Evolutionary conservation across 2,113 vertebrate genomes (phyloP).

Genomic region (Proteles cristata): DNA sequence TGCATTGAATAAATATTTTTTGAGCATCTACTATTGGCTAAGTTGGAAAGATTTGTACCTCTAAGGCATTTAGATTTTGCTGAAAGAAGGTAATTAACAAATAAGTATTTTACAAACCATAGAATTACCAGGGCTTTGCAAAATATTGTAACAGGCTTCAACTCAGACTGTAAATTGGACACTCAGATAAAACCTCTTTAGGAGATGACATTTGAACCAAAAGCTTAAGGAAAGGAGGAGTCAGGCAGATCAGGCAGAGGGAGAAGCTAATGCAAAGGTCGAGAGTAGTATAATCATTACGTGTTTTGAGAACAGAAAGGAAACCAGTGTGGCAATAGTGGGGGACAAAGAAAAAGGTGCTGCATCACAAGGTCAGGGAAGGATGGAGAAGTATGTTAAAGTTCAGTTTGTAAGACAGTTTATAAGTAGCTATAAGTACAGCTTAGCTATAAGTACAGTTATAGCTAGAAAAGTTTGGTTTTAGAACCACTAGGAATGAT

Average conservation of each 20-base stretch:
- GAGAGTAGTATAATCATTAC: background rate
- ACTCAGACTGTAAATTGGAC: background rate
- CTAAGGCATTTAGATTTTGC: background rate
- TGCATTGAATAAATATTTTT: background rate
- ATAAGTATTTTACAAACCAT: background rate
- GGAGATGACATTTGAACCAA: background rate
- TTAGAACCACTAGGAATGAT: background rate
- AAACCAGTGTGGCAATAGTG: background rate
- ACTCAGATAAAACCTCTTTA: background rate
- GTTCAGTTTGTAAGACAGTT: background rate
- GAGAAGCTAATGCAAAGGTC: background rate
- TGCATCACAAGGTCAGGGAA: background rate
- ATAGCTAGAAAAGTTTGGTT: background rate
- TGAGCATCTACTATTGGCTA: background rate
- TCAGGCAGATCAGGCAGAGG: background rate
- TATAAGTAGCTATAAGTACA: too few species aligned
- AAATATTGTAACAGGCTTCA: background rate
- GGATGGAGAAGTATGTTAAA: background rate
- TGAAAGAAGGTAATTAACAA: background rate
- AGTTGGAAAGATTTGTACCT: background rate
- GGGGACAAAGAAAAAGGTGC: background rate
- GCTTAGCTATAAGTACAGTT: background rate
- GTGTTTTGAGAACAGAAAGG: background rate
- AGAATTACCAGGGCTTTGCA: background rate
- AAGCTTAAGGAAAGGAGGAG: background rate